Percentiles rank a stretch among this genome's conserved stretches.
phyloP scores from a whole-genome alignment of 2,888 invertebrate genomes.

The Platycheirus albimanus region DNA sequence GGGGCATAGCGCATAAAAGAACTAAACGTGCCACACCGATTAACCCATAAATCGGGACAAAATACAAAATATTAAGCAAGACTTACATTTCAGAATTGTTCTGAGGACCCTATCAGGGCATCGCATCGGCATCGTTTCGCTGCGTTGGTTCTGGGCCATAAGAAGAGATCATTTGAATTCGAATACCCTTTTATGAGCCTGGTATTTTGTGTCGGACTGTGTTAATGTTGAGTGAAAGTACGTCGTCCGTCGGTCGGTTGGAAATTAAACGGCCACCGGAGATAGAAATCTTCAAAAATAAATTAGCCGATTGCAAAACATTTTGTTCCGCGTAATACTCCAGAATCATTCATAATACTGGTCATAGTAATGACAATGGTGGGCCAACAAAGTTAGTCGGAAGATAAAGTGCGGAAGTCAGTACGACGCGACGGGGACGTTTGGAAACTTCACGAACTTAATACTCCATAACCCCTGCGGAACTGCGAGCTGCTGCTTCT shows the following conservation, averaged over 20 bases:
- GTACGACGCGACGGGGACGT: too few relatives aligned
- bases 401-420: slow-evolving; percentile 23
- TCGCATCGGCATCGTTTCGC: too few relatives aligned
- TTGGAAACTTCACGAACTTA: too few relatives aligned
- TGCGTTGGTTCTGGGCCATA: too few relatives aligned
- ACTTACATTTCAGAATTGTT: slow-evolving; percentile 48
- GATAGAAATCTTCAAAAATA: slow-evolving; percentile 56
- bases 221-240: slow-evolving; percentile 58
- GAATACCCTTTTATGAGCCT: slow-evolving; percentile 40
- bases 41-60: slow-evolving; percentile 72
- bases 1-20: slow-evolving; percentile 56
- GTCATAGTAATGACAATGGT: neutral
- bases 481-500: too few relatives aligned
- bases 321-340: slow-evolving; percentile 17
- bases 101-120: too few relatives aligned
- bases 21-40: slow-evolving; percentile 68
- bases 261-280: slow-evolving; percentile 50
- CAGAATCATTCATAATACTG: slow-evolving; percentile 26
- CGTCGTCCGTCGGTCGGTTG: slow-evolving; percentile 61
- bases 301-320: slow-evolving; percentile 54
- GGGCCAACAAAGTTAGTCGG: slow-evolving; percentile 33
- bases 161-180: slow-evolving; percentile 66
- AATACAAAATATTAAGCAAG: slow-evolving; percentile 31
- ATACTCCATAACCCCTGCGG: too few relatives aligned
- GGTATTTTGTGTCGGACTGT: neutral